These are phyloP conservation scores for Eunapius fragilis DNA, from an alignment of 37 sponge, comb jelly and placozoan species.

Conservation along the genomic window DNA sequence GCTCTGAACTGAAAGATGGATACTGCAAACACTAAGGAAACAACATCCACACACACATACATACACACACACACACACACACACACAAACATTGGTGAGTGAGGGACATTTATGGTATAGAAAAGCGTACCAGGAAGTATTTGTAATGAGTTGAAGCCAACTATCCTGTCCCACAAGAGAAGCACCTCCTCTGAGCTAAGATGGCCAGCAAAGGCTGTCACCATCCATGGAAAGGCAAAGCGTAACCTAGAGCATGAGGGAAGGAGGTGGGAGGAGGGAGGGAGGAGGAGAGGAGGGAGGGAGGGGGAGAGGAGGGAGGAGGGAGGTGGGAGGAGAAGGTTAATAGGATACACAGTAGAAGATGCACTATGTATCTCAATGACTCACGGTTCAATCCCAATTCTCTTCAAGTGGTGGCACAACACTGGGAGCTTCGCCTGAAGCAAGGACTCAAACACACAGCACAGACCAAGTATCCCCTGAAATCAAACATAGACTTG, in stretches of 20 bases:
- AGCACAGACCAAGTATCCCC: conserved; percentile 64
- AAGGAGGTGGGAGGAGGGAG: too few species aligned
- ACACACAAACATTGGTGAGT: neutral
- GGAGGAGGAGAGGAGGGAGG: neutral
- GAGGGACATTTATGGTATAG: neutral
- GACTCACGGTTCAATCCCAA: conserved; percentile 63
- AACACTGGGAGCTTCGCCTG: conserved; percentile 69
- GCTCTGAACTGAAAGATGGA: conserved; percentile 82
- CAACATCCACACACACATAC: neutral
- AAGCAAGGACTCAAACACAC: conserved; percentile 77
- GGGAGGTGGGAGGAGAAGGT: too few species aligned
- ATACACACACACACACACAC: neutral
- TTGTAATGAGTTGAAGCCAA: conserved; percentile 73
- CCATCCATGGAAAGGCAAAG: conserved; percentile 82
- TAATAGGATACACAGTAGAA: too few species aligned
- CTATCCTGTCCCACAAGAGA: conserved; percentile 86
- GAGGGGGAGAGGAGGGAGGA: too few species aligned
- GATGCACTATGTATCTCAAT: neutral
- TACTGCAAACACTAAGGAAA: conserved; percentile 54
- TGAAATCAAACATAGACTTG: neutral
- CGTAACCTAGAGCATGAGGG: conserved; percentile 17
- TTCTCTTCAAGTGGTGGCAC: conserved; percentile 59
- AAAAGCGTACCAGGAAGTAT: conserved; percentile 43
- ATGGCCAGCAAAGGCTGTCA: conserved; percentile 85
- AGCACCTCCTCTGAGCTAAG: conserved; percentile 75